phyloP scores from a whole-genome alignment of 2,888 invertebrate genomes.

The Myopa testacea region DNA sequence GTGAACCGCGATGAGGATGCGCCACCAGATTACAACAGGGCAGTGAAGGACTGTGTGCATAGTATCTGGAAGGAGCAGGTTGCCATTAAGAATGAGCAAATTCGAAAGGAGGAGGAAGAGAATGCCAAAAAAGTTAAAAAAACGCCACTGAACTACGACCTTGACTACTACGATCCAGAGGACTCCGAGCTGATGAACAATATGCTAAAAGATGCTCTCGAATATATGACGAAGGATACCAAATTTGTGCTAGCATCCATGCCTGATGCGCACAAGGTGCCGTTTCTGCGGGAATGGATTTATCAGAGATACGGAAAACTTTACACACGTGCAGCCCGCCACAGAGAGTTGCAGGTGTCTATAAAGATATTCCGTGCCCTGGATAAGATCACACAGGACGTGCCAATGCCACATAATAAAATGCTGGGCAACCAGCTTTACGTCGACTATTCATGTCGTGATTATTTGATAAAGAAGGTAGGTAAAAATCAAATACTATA shows the following conservation, averaged over 20 bases:
- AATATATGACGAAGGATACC: slow-evolving; percentile 54
- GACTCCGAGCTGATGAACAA: slow-evolving; percentile 53
- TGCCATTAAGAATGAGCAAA: slow-evolving; percentile 40
- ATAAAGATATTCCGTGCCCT: slow-evolving; percentile 49
- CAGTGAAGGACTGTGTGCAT: slow-evolving; percentile 47
- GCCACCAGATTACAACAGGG: slow-evolving; percentile 21
- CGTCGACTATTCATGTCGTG: slow-evolving; percentile 48
- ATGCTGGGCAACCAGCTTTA: slow-evolving; percentile 44
- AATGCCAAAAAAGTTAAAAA: neutral
- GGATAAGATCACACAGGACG: slow-evolving; percentile 28
- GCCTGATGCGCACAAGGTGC: slow-evolving; percentile 57
- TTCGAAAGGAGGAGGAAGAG: slow-evolving; percentile 24
- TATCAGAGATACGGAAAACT: slow-evolving; percentile 57
- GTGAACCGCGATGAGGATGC: slow-evolving; percentile 42
- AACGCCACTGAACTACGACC: slow-evolving; percentile 36
- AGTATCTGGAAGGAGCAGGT: slow-evolving; percentile 45
- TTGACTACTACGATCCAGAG: slow-evolving; percentile 52
- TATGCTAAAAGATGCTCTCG: slow-evolving; percentile 55
- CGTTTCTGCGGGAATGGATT: slow-evolving; percentile 59
- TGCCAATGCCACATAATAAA: slow-evolving; percentile 45
- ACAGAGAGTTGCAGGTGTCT: slow-evolving; percentile 40
- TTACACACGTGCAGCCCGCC: slow-evolving; percentile 51
- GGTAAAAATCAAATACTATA: neutral
- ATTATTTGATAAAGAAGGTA: slow-evolving; percentile 51
- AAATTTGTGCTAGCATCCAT: slow-evolving; percentile 60